Conservation (phyloP, 92 coral and sea anemone species). For the Zoanthus sansibaricus region DNA sequence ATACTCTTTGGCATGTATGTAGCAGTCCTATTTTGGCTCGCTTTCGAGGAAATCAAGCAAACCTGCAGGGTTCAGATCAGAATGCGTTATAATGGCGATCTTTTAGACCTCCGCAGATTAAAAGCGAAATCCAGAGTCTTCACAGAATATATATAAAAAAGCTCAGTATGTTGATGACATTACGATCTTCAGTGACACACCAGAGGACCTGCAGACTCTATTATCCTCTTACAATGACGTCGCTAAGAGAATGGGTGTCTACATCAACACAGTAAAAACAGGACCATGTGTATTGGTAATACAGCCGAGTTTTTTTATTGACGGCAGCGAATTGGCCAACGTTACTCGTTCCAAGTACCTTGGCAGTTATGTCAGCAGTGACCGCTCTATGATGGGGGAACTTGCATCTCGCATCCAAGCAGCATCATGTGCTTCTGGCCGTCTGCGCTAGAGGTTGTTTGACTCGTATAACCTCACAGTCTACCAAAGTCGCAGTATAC, state of each 20-base stretch:
- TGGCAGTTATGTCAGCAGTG: background rate
- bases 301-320: slow-evolving; percentile 35
- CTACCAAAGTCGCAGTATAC: too few species aligned
- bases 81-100: too few species aligned
- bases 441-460: background rate
- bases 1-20: too few species aligned
- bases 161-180: too few species aligned
- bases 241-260: slow-evolving; percentile 39
- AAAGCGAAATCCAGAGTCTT: too few species aligned
- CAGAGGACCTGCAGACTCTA: slow-evolving; percentile 26
- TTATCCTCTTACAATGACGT: slow-evolving; percentile 43
- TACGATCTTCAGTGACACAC: slow-evolving; percentile 7
- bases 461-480: too few species aligned
- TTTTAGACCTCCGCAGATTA: too few species aligned
- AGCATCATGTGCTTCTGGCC: background rate
- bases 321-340: background rate
- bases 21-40: too few species aligned
- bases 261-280: slow-evolving; percentile 43
- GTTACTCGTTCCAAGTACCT: background rate
- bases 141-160: too few species aligned
- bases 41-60: too few species aligned
- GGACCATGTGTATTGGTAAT: slow-evolving; percentile 47
- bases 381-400: slow-evolving; percentile 1
- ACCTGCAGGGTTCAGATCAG: too few species aligned
- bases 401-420: slow-evolving; percentile 6